phyloP scores from a whole-genome alignment of 2,113 vertebrate genomes.

The Hemichromis elongatus region DNA sequence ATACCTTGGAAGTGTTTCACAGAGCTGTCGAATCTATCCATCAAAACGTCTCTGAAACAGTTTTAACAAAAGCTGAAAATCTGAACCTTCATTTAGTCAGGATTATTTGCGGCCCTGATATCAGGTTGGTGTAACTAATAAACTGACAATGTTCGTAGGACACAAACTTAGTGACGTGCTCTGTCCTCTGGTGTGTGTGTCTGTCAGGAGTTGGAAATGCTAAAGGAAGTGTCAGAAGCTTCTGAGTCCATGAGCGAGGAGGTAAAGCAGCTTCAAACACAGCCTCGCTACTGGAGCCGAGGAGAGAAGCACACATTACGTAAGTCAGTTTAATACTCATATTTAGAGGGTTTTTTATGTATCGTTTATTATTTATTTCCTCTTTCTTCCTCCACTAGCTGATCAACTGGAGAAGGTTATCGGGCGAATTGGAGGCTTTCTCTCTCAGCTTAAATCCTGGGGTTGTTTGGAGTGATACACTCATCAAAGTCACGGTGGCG shows the following conservation, averaged over 20 bases:
- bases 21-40: not conserved
- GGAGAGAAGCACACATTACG: slow-evolving; percentile 60
- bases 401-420: slow-evolving; percentile 59
- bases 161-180: not conserved
- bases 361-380: not conserved
- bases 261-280: slow-evolving; percentile 49
- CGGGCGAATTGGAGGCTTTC: slow-evolving; percentile 30
- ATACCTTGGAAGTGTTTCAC: not conserved
- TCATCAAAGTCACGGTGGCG: not conserved
- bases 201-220: slow-evolving; percentile 70
- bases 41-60: not conserved
- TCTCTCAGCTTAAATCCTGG: slow-evolving; percentile 13
- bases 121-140: not conserved
- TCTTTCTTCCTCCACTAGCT: slow-evolving; percentile 31
- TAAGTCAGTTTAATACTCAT: slow-evolving; percentile 33
- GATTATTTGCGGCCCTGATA: not conserved
- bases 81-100: not conserved
- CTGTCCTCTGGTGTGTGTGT: not conserved
- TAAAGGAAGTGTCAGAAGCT: slow-evolving; percentile 67
- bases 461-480: not conserved
- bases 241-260: slow-evolving; percentile 43
- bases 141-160: not conserved
- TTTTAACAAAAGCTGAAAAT: not conserved
- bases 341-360: not conserved
- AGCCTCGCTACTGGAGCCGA: slow-evolving; percentile 44